Percentiles rank a stretch among this genome's conserved stretches.
Evolutionary conservation across 2,797 vertebrate species (phyloP).

Genomic region (Thamnophis elegans): DNA sequence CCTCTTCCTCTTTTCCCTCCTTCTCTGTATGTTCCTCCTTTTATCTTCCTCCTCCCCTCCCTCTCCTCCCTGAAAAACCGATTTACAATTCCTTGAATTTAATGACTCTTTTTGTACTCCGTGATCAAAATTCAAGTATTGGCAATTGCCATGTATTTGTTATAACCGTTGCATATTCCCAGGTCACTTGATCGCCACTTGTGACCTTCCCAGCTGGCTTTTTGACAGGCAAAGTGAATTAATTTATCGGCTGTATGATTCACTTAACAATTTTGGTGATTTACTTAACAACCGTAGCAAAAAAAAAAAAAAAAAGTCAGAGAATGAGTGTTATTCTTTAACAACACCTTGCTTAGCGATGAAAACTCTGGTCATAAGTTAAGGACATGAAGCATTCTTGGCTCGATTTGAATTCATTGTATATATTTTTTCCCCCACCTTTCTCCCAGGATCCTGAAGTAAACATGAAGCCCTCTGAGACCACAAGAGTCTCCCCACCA

Average conservation of each 20-base stretch:
- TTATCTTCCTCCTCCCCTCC: too few relatives aligned
- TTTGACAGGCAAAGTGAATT: not conserved
- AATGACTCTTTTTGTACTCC: not conserved
- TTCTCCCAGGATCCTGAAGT: not conserved
- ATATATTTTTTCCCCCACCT: not conserved
- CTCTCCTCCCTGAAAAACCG: not conserved
- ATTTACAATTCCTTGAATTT: not conserved
- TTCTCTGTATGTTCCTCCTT: not conserved
- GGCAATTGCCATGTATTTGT: not conserved
- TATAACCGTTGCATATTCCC: not conserved
- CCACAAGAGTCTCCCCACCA: not conserved
- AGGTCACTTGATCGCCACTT: not conserved
- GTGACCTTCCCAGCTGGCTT: not conserved
- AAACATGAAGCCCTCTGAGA: not conserved
- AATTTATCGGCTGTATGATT: not conserved
- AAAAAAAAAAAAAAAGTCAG: not conserved
- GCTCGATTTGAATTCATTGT: not conserved
- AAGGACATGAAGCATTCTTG: not conserved
- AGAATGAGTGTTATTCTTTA: not conserved
- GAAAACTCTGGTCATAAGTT: not conserved
- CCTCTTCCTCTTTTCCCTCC: not conserved
- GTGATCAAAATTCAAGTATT: not conserved
- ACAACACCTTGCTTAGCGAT: not conserved
- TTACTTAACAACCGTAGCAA: not conserved
- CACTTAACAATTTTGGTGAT: not conserved